phyloP scores from a whole-genome alignment of 2,113 vertebrate genomes.

The Dasyornis broadbenti region DNA sequence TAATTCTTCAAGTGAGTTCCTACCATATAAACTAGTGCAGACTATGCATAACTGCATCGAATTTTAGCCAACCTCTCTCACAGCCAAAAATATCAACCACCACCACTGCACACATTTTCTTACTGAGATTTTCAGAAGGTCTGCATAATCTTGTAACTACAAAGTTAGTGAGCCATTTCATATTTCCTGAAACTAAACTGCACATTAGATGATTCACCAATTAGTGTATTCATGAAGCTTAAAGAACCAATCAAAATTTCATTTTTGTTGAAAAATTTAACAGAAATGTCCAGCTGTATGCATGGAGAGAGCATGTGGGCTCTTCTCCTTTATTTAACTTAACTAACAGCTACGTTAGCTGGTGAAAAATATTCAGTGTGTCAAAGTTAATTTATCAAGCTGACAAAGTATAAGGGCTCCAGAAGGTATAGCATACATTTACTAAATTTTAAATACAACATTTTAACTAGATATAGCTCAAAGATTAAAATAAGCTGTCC shows the following conservation, averaged over 20 bases:
- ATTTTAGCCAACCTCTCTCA: conserved; percentile 48
- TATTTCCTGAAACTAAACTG: conserved; percentile 60
- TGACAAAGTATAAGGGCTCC: conserved; percentile 64
- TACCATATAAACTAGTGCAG: conserved; percentile 16
- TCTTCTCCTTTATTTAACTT: conserved; percentile 54
- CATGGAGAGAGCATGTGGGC: conserved; percentile 47
- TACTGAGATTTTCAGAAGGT: conserved; percentile 51
- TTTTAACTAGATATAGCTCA: conserved; percentile 51
- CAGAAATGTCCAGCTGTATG: conserved; percentile 58
- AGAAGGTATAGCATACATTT: conserved; percentile 64
- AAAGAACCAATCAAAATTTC: conserved; percentile 55
- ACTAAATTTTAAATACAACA: conserved; percentile 56
- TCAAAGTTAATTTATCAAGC: conserved; percentile 65
- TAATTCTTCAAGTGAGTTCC: conserved; percentile 17
- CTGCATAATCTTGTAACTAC: conserved; percentile 51
- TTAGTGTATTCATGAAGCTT: conserved; percentile 61
- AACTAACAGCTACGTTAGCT: conserved; percentile 54
- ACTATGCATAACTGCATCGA: conserved; percentile 2
- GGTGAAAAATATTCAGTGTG: conserved; percentile 63
- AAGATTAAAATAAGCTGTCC: conserved; percentile 40
- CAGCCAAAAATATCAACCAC: conserved; percentile 62
- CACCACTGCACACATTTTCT: conserved; percentile 57
- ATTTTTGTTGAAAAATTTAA: conserved; percentile 53
- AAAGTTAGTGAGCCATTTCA: conserved; percentile 40
- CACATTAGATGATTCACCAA: conserved; percentile 63